These are phyloP conservation scores for Hanleya hanleyi DNA, from an alignment of 2,888 invertebrate genomes.

Conservation along the genomic window DNA sequence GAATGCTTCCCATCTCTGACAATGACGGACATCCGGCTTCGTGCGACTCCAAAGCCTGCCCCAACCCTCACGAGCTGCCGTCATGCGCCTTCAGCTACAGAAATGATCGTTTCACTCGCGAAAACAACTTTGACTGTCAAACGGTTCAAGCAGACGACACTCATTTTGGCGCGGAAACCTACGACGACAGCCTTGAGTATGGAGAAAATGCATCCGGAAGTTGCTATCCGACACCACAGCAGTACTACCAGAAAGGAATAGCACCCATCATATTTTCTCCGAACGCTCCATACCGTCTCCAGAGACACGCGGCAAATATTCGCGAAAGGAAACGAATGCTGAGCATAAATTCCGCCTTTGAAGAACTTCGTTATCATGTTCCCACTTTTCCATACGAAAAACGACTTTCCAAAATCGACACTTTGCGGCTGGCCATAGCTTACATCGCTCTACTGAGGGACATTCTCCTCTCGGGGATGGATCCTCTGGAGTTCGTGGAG, in stretches of 20 bases:
- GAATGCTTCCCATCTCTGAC: background rate
- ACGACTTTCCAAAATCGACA: slow-evolving; percentile 98
- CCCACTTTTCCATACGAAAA: slow-evolving; percentile 99
- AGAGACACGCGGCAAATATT: slow-evolving; percentile 93
- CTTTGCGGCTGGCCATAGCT: slow-evolving; percentile 95
- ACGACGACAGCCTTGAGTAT: background rate
- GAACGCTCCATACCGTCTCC: slow-evolving; percentile 77
- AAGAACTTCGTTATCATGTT: slow-evolving; percentile 96
- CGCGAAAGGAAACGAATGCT: slow-evolving; percentile 98
- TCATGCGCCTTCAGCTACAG: background rate
- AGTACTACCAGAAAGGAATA: background rate
- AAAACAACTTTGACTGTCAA: background rate
- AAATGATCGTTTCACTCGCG: background rate
- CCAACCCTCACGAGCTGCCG: background rate
- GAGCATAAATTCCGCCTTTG: slow-evolving; percentile 94
- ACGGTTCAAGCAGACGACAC: background rate
- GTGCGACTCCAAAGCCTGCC: background rate
- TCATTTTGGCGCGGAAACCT: background rate
- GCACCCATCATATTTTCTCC: background rate
- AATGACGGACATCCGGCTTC: background rate
- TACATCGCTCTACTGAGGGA: slow-evolving; percentile 90
- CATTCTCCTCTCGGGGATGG: slow-evolving; percentile 84
- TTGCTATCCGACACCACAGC: background rate
- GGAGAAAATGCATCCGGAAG: too few species aligned
- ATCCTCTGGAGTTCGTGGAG: slow-evolving; percentile 95